Evolutionary conservation across 2,888 invertebrate genomes (phyloP).

Genomic region (Ernsta delagoae): DNA sequence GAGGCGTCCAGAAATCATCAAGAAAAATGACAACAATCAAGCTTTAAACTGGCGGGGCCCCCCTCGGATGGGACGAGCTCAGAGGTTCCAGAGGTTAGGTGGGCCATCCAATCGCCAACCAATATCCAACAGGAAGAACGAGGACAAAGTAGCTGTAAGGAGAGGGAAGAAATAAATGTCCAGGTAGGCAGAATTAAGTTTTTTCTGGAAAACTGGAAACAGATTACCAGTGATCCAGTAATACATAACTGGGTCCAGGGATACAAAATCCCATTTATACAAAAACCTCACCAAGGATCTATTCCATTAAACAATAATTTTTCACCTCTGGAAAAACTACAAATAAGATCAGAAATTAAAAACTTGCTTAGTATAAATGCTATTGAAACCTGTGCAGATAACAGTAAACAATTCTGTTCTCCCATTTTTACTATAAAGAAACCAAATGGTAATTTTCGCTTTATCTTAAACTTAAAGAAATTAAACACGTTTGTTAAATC

Average conservation of each 20-base stretch:
- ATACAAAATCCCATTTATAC: neutral
- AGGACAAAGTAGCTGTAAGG: neutral
- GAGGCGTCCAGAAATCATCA: neutral
- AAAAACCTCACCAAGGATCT: neutral
- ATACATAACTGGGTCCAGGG: neutral
- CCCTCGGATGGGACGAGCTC: constrained; percentile 4
- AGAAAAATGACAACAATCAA: neutral
- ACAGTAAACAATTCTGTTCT: neutral
- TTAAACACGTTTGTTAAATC: neutral
- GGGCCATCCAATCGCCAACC: neutral
- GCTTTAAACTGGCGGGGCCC: constrained; percentile 14
- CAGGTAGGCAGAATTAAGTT: constrained; percentile 1
- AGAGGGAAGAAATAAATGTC: neutral
- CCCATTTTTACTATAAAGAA: neutral
- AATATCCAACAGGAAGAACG: neutral
- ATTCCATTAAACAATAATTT: neutral
- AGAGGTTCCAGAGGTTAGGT: constrained; percentile 4
- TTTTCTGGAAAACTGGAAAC: constrained; percentile 4
- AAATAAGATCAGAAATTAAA: neutral
- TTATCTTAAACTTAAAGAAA: constrained; percentile 5
- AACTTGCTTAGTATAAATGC: neutral
- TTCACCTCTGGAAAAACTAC: neutral
- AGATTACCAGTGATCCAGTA: neutral
- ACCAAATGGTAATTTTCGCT: constrained; percentile 1
- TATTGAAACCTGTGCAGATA: neutral